Conservation (phyloP, 2,888 invertebrate genomes). For the Thumatha senex region DNA sequence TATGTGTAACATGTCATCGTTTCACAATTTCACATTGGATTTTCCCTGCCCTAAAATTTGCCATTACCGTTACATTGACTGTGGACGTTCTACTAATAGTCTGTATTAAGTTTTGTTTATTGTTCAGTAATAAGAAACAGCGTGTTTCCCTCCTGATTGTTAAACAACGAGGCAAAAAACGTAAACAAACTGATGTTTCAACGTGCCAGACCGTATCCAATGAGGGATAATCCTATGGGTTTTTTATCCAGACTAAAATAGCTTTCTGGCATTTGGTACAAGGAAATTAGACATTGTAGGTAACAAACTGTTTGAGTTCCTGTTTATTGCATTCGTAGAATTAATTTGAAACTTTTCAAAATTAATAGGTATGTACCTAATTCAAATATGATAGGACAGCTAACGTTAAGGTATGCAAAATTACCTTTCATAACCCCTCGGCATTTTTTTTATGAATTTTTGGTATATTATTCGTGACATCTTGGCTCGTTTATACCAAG, state of each 20-base stretch:
- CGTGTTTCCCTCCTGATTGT: slow-evolving; percentile 31
- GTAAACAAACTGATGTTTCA: slow-evolving; percentile 56
- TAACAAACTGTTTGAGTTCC: slow-evolving; percentile 11
- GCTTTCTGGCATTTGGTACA: slow-evolving; percentile 25
- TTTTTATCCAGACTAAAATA: slow-evolving; percentile 49
- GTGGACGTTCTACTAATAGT: no score
- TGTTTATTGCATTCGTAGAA: neutral
- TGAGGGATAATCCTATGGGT: slow-evolving; percentile 62
- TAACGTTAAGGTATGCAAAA: no score
- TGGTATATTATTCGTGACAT: no score
- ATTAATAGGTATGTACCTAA: no score
- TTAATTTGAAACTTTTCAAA: no score
- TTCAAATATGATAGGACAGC: no score
- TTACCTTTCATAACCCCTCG: no score
- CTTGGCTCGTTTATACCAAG: no score
- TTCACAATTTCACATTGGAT: neutral
- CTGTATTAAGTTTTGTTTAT: neutral
- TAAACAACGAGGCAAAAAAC: slow-evolving; percentile 46
- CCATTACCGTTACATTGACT: neutral
- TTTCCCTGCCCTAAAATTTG: neutral
- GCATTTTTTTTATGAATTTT: no score
- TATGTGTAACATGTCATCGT: slow-evolving; percentile 1
- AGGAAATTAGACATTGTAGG: slow-evolving; percentile 39
- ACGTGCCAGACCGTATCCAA: slow-evolving; percentile 53
- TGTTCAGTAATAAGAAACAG: neutral